phyloP scores from a whole-genome alignment of 1,140 invertebrate genomes.

The Nebria ingens region DNA sequence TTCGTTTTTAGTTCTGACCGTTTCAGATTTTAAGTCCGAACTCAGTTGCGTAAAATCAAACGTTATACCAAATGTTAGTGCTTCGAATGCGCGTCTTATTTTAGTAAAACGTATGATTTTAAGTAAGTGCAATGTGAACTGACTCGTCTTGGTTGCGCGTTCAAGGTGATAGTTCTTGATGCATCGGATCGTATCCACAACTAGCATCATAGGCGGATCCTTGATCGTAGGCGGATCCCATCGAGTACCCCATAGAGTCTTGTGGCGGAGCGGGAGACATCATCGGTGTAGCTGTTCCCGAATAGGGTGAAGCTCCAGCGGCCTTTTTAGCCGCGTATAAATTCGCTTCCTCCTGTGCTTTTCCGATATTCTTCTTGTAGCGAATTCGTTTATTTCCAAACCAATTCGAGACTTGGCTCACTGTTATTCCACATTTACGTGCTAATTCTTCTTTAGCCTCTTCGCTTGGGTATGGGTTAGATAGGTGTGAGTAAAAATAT shows the following conservation, averaged over 20 bases:
- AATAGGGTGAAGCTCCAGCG: conserved; percentile 86
- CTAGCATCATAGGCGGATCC: conserved; percentile 75
- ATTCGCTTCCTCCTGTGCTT: conserved; percentile 99
- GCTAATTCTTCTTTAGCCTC: conserved; percentile 99
- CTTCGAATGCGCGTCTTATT: no score
- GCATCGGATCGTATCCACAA: conserved; percentile 76
- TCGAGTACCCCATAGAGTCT: conserved; percentile 80
- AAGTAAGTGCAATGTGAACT: no score
- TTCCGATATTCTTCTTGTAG: conserved; percentile 99
- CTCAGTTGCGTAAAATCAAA: no score
- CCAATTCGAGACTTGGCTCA: conserved; percentile 97
- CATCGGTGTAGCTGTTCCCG: conserved; percentile 82
- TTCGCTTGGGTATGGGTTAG: conserved; percentile 99
- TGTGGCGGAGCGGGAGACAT: conserved; percentile 85
- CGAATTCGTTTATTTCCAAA: conserved; percentile 99
- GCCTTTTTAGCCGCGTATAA: conserved; percentile 99
- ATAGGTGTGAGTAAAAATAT: conserved; percentile 99
- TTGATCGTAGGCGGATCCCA: conserved; percentile 76
- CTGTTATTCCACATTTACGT: conserved; percentile 98
- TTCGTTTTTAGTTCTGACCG: no score
- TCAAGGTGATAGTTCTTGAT: conserved; percentile 63
- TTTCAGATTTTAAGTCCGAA: no score
- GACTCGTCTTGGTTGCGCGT: conserved; percentile 18
- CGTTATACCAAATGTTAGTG: no score
- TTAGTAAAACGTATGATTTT: no score